These are phyloP conservation scores for Myripristis murdjan DNA, from an alignment of 2,797 vertebrate species.

Conservation along the genomic window DNA sequence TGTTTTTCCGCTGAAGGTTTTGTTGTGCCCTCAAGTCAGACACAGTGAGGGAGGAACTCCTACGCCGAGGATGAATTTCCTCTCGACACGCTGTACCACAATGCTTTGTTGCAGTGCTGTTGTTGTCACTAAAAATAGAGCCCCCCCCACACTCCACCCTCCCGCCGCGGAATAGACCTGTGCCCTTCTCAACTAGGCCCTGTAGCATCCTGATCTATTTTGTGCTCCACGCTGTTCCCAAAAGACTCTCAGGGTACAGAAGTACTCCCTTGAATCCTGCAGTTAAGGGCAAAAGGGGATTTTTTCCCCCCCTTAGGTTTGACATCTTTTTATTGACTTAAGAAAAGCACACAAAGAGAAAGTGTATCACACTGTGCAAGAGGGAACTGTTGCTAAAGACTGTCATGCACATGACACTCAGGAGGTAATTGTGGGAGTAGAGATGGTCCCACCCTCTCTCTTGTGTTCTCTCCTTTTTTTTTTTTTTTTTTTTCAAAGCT, in stretches of 20 bases:
- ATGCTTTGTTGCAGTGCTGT: conserved; percentile 63
- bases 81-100: conserved; percentile 50
- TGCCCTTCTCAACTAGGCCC: conserved; percentile 65
- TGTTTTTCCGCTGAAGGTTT: conserved; percentile 54
- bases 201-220: conserved; percentile 66
- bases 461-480: neutral
- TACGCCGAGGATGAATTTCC: conserved; percentile 65
- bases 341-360: conserved; percentile 47
- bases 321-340: conserved; percentile 70
- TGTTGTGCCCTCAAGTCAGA: conserved; percentile 37
- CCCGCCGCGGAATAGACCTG: conserved; percentile 49
- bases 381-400: conserved; percentile 50
- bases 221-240: conserved; percentile 56
- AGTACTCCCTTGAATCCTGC: conserved; percentile 50
- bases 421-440: conserved; percentile 50
- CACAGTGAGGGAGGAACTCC: conserved; percentile 56
- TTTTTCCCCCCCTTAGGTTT: conserved; percentile 49
- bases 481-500: neutral
- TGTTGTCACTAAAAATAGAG: conserved; percentile 82
- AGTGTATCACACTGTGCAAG: conserved; percentile 26
- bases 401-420: conserved; percentile 43
- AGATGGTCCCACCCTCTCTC: conserved; percentile 1
- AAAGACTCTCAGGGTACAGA: conserved; percentile 57
- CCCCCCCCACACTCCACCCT: neutral
- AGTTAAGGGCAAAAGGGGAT: conserved; percentile 59